Conservation (phyloP, 2,113 vertebrate species). For the Physeter macrocephalus region DNA sequence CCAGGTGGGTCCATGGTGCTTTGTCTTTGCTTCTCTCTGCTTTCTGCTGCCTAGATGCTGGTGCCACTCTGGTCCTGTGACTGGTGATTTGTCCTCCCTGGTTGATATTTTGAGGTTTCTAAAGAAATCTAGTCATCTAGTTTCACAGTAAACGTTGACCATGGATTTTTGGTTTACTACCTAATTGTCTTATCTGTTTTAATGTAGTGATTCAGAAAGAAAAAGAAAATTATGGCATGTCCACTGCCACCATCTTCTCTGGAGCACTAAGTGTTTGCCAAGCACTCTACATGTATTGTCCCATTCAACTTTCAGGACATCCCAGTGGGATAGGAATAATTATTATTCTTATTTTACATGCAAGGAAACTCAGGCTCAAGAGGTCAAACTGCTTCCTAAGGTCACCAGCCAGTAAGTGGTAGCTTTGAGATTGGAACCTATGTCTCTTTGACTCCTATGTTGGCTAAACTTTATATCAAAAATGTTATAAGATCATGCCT, state of each 20-base stretch:
- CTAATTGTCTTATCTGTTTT: not conserved
- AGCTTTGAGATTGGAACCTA: not conserved
- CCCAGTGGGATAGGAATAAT: not conserved
- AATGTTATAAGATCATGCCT: not conserved
- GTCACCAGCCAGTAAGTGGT: not conserved
- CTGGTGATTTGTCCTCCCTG: not conserved
- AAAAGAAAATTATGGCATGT: not conserved
- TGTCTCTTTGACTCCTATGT: not conserved
- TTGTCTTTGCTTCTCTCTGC: not conserved
- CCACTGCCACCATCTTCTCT: not conserved
- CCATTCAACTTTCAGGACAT: not conserved
- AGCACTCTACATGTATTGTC: not conserved
- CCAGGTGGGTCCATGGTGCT: fast-evolving
- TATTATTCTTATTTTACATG: not conserved
- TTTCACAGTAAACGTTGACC: not conserved
- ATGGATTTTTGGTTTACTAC: conserved; percentile 9
- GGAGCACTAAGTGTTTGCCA: not conserved
- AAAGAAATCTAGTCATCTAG: not conserved
- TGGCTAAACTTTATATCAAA: not conserved
- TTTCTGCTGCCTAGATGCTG: not conserved
- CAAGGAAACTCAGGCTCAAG: not conserved
- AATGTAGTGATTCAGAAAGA: not conserved
- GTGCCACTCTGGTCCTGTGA: not conserved
- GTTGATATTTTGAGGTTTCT: not conserved
- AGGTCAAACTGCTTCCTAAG: not conserved